Conservation (phyloP, 2,888 invertebrate species). For the Rugalucina vietnamica region DNA sequence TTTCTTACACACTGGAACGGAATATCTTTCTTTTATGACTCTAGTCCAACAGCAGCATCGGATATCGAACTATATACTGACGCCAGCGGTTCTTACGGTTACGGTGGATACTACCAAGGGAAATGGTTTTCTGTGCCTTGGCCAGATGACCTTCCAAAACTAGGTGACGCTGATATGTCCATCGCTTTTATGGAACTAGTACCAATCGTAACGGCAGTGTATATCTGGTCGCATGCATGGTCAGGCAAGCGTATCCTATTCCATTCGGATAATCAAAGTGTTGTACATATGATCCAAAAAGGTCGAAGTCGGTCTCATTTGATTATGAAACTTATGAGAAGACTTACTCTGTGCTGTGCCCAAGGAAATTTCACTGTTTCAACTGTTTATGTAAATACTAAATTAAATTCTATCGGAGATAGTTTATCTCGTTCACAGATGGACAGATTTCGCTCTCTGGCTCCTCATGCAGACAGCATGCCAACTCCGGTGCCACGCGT, state of each 20-base stretch:
- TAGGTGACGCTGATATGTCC: neutral
- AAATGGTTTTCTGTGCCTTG: slow-evolving; percentile 46
- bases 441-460: slow-evolving; percentile 24
- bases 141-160: slow-evolving; percentile 17
- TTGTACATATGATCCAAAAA: slow-evolving; percentile 33
- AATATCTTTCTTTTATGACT: slow-evolving; percentile 46
- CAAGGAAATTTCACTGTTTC: slow-evolving; percentile 24
- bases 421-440: slow-evolving; percentile 49
- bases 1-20: slow-evolving; percentile 51
- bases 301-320: slow-evolving; percentile 24
- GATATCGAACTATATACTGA: slow-evolving; percentile 46
- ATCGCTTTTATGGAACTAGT: slow-evolving; percentile 24
- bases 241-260: slow-evolving; percentile 18
- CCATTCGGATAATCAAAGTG: slow-evolving; percentile 34
- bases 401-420: slow-evolving; percentile 30
- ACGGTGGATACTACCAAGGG: slow-evolving; percentile 26
- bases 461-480: slow-evolving; percentile 15
- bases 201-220: slow-evolving; percentile 28
- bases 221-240: slow-evolving; percentile 35
- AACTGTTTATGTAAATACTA: slow-evolving; percentile 29
- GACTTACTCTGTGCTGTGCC: slow-evolving; percentile 25
- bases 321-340: slow-evolving; percentile 42
- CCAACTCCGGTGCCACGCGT: slow-evolving; percentile 13
- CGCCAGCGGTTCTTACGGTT: slow-evolving; percentile 11
- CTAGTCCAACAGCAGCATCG: slow-evolving; percentile 16